These are phyloP conservation scores for Danaus chrysippus DNA, from an alignment of 2,888 invertebrate genomes.

Conservation along the genomic window DNA sequence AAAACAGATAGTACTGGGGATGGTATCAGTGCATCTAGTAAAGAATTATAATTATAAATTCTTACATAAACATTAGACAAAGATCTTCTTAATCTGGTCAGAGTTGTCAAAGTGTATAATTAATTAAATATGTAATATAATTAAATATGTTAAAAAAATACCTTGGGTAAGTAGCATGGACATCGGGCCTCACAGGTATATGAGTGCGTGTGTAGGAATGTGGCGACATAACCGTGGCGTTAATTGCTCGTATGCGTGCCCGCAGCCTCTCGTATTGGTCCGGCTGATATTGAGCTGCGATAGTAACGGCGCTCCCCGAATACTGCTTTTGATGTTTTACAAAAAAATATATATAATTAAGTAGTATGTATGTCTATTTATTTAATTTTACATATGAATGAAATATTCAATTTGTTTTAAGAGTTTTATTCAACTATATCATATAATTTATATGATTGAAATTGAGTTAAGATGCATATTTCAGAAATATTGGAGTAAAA, in stretches of 20 bases:
- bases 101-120: no score
- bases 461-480: no score
- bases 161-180: constrained; percentile 68
- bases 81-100: no score
- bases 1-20: no score
- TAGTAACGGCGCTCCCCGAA: constrained; percentile 69
- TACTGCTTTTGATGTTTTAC: constrained; percentile 48
- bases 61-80: no score
- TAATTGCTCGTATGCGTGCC: constrained; percentile 73
- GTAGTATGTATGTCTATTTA: background rate
- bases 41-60: no score
- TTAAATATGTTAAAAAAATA: constrained; percentile 28
- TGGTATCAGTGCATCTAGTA: no score
- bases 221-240: constrained; percentile 66
- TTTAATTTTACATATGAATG: background rate
- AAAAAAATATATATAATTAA: constrained; percentile 5
- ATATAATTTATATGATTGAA: no score
- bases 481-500: no score
- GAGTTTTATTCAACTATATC: no score
- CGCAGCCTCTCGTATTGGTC: constrained; percentile 72
- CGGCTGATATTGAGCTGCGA: constrained; percentile 75
- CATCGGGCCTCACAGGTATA: constrained; percentile 64
- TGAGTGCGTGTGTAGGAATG: constrained; percentile 46
- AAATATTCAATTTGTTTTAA: background rate
- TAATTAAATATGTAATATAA: no score